Evolutionary conservation across 2,113 vertebrate species (phyloP), one percentile per base, ranked within the genome.

Genomic region (Peromyscus maniculatus): DNA sequence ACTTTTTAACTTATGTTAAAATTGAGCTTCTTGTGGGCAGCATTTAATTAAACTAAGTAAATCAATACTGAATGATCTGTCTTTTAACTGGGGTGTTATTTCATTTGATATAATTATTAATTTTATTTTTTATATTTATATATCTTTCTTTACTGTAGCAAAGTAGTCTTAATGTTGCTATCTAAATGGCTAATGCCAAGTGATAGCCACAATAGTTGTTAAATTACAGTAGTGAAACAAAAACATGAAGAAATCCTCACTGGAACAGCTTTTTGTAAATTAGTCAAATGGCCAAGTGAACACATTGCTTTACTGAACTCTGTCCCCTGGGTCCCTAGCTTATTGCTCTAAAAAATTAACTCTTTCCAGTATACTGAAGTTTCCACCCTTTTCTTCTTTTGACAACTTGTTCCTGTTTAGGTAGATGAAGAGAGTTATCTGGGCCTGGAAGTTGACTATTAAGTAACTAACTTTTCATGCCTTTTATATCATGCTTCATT

Each of bases 321-420:
- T 7, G 10, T 46, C 15, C 7, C 28, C 6, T 62, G 13, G 12
- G 52, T n/a, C 17, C 46, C 52, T 55, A 69, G 57, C 66, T 94
- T 52, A 91, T 12, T 94, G 59, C 55, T 78, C 66, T 91, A 87
- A 52, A 52, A 87, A 88, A 96, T 96, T 39, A 96, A 77, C 62
- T 75, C 36, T 78, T 95, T 91, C 94, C 71, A 77, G 5, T 75
- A 55, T 22, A 13, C 39, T 79, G 64, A 83, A 74, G 36, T 22
- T 89, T 94, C 46, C 5, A 57, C 26, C 11, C 21, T 66, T 43
- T 16, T 57, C 49, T 16, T 57, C 49, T 83, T 78, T 31, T 78
- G 57, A 95, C 36, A 87, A 52, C 39, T 82, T 91, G 28, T 46
- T 95, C 19, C 83, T 59, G 2, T 72, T 31, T 46, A 62, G 57